Evolutionary conservation across 1,140 invertebrate genomes (phyloP).

Genomic region (Drosophila murphyi): DNA sequence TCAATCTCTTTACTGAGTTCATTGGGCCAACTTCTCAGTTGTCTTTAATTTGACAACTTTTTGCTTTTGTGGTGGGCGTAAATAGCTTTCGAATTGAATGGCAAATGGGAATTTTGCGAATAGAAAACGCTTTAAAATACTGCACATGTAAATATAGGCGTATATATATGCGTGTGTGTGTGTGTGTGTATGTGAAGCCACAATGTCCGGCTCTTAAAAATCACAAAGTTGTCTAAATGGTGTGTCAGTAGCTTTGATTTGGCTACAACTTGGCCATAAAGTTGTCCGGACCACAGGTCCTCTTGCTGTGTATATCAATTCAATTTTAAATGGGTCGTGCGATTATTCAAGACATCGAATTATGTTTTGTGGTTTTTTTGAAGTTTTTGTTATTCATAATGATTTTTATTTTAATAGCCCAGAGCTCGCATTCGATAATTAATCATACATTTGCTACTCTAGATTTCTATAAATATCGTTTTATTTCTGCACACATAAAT

Average conservation of each 20-base stretch:
- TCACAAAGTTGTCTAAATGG: slow-evolving; percentile 15
- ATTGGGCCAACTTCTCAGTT: slow-evolving; percentile 24
- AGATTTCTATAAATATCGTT: neutral
- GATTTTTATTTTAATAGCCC: neutral
- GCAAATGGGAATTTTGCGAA: slow-evolving; percentile 27
- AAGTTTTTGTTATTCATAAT: neutral
- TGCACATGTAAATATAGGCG: neutral
- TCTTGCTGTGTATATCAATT: slow-evolving; percentile 11
- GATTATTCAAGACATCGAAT: slow-evolving; percentile 10
- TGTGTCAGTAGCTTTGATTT: slow-evolving; percentile 37
- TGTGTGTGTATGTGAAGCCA: slow-evolving; percentile 6
- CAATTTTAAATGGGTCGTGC: slow-evolving; percentile 2
- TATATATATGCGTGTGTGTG: slow-evolving; percentile 2
- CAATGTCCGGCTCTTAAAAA: slow-evolving; percentile 20
- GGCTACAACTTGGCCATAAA: slow-evolving; percentile 30
- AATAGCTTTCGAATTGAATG: slow-evolving; percentile 36
- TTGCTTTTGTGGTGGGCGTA: slow-evolving; percentile 8
- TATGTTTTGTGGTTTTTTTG: slow-evolving; percentile 13
- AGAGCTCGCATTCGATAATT: neutral
- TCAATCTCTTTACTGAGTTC: neutral
- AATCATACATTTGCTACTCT: neutral
- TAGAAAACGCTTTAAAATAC: slow-evolving; percentile 31
- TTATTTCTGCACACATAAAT: slow-evolving; percentile 5
- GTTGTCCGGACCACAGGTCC: slow-evolving; percentile 6
- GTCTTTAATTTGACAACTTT: slow-evolving; percentile 20